Conservation (phyloP, 35 echinoderm and acorn worm species). For the Chiridota heheva region DNA sequence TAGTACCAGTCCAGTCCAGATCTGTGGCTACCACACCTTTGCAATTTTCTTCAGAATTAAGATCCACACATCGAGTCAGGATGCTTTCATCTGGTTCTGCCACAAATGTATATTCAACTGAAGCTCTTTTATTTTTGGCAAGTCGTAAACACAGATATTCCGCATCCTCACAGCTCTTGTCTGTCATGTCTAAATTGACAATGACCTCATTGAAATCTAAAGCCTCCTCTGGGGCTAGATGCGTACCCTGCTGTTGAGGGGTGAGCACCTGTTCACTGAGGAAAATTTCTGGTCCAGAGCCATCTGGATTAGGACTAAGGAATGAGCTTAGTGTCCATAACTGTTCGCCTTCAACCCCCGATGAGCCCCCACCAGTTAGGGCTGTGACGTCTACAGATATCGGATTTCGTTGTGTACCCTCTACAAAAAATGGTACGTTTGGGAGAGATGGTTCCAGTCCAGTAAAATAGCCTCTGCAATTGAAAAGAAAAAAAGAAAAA, state of each 20-base stretch:
- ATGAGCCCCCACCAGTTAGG: constrained; percentile 29
- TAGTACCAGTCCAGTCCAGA: constrained; percentile 47
- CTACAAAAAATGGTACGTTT: constrained; percentile 44
- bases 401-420: constrained; percentile 55
- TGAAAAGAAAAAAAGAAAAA: constrained; percentile 11
- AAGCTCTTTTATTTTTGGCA: constrained; percentile 56
- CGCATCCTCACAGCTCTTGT: constrained; percentile 59
- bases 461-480: constrained; percentile 70
- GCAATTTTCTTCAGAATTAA: constrained; percentile 64
- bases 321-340: constrained; percentile 71
- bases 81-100: constrained; percentile 63
- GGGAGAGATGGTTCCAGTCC: constrained; percentile 38
- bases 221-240: constrained; percentile 40
- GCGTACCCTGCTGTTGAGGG: constrained; percentile 43
- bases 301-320: constrained; percentile 58
- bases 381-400: constrained; percentile 44
- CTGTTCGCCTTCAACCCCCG: constrained; percentile 58
- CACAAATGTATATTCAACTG: constrained; percentile 56
- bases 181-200: constrained; percentile 60
- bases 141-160: constrained; percentile 72
- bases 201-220: constrained; percentile 57
- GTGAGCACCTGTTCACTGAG: constrained; percentile 47
- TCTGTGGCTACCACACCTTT: constrained; percentile 47
- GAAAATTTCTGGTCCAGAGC: constrained; percentile 30
- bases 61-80: constrained; percentile 56